These are phyloP conservation scores for Artibeus jamaicensis DNA, from an alignment of 2,797 vertebrate genomes.

Conservation along the genomic window DNA sequence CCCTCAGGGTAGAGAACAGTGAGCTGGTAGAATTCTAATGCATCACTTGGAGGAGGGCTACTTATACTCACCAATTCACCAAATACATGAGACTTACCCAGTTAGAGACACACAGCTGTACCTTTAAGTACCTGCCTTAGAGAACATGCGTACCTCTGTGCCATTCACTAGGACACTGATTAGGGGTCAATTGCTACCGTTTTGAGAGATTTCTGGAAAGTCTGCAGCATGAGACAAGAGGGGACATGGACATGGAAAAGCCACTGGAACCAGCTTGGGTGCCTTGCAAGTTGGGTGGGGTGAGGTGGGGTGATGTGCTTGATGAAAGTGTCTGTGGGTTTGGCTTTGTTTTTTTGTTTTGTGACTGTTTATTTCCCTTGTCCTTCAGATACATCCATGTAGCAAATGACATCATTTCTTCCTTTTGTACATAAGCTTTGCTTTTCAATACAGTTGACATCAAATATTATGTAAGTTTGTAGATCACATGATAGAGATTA, in stretches of 20 bases:
- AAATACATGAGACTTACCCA: not conserved
- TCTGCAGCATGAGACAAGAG: no score
- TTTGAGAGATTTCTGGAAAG: no score
- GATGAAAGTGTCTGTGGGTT: not conserved
- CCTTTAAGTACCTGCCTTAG: not conserved
- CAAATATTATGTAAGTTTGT: not conserved
- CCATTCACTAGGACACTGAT: not conserved
- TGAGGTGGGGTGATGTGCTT: no score
- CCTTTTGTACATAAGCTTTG: not conserved
- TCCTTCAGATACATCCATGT: not conserved
- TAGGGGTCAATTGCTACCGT: no score
- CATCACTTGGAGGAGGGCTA: not conserved
- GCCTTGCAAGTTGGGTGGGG: no score
- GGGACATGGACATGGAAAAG: no score
- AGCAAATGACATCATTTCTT: not conserved
- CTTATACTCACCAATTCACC: not conserved
- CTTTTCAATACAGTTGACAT: not conserved
- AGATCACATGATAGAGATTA: not conserved
- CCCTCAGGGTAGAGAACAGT: not conserved
- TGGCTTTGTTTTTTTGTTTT: not conserved
- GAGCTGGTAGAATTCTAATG: not conserved
- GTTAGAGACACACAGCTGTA: not conserved
- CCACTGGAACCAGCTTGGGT: no score
- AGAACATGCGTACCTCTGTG: not conserved
- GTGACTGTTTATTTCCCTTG: not conserved